phyloP scores from a whole-genome alignment of 1,140 invertebrate species.

The Andricus grossulariae region DNA sequence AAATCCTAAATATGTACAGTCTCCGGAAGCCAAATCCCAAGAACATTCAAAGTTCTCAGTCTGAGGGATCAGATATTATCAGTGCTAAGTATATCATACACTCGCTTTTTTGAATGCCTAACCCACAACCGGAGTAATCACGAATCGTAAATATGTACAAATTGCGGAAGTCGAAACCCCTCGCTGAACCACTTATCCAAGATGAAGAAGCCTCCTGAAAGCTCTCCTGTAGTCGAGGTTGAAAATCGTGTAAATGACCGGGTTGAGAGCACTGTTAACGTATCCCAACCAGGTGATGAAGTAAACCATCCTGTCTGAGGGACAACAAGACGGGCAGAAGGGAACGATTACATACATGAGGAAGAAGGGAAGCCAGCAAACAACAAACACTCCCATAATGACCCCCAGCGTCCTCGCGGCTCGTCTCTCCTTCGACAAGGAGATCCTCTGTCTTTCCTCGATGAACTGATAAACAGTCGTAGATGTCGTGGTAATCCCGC shows the following conservation, averaged over 20 bases:
- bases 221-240: slow-evolving; percentile 96
- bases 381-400: slow-evolving; percentile 96
- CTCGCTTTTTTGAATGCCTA: no score
- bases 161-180: not conserved
- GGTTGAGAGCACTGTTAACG: slow-evolving; percentile 97
- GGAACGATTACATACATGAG: slow-evolving; percentile 95
- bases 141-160: slow-evolving; percentile 31
- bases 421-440: slow-evolving; percentile 91
- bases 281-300: slow-evolving; percentile 98
- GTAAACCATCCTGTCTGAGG: slow-evolving; percentile 87
- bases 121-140: not conserved
- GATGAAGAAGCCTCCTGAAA: slow-evolving; percentile 90
- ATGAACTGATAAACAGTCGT: slow-evolving; percentile 91
- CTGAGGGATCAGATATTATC: no score
- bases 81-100: no score
- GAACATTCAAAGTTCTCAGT: no score
- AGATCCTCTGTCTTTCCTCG: slow-evolving; percentile 95
- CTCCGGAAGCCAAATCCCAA: no score
- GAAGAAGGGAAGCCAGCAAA: slow-evolving; percentile 98
- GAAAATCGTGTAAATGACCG: slow-evolving; percentile 98
- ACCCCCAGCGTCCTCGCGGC: slow-evolving; percentile 95
- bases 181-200: slow-evolving; percentile 73
- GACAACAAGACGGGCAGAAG: slow-evolving; percentile 88
- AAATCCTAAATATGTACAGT: no score
- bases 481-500: slow-evolving; percentile 60